A percentile compares a stretch with the other conserved stretches of the same genome.
Conservation (phyloP, 2,113 vertebrate species). For the Erythrolamprus reginae region DNA sequence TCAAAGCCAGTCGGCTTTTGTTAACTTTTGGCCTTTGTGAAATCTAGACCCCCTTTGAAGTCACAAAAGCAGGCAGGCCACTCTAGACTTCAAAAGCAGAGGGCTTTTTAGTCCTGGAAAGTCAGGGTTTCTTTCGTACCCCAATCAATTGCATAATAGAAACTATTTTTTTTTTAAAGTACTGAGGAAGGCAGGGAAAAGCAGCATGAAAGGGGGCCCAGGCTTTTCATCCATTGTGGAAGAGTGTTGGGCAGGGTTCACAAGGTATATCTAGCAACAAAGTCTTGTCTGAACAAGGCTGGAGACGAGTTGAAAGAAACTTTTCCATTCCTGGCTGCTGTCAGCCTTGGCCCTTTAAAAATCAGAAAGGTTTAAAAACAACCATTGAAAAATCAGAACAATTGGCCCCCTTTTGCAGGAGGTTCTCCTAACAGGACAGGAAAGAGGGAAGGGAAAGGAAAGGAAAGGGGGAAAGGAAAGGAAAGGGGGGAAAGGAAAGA, state of each 20-base stretch:
- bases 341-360: neutral
- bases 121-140: neutral
- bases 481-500: too few relatives aligned
- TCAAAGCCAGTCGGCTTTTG: neutral
- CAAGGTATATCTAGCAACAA: neutral
- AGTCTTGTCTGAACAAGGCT: neutral
- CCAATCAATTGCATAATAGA: neutral
- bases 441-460: neutral
- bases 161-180: neutral
- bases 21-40: conserved; percentile 9
- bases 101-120: neutral
- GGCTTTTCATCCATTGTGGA: neutral
- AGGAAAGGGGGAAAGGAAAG: too few relatives aligned
- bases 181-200: neutral
- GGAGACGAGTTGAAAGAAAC: neutral
- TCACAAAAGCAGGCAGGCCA: neutral
- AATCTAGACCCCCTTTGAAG: conserved; percentile 21
- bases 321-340: neutral
- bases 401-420: neutral
- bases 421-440: neutral
- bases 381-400: neutral
- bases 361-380: neutral
- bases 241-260: neutral
- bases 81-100: neutral
- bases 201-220: too few relatives aligned